phyloP scores from a whole-genome alignment of 2,113 vertebrate species.

The Oryctolagus cuniculus region DNA sequence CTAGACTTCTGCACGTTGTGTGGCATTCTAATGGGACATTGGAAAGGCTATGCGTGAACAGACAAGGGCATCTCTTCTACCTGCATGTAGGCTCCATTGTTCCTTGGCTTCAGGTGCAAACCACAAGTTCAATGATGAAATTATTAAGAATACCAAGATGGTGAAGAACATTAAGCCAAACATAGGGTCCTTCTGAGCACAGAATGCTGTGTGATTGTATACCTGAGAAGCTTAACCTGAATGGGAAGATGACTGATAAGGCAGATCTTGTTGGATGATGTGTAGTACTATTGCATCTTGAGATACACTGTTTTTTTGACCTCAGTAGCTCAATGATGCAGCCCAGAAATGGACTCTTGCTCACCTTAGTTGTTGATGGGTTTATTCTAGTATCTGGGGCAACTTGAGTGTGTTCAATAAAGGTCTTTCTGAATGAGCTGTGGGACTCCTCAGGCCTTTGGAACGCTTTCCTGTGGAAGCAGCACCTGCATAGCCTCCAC shows the following conservation, averaged over 20 bases:
- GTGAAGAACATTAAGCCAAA: not conserved
- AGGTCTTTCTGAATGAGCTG: not conserved
- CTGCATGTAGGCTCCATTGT: not conserved
- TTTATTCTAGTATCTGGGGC: not conserved
- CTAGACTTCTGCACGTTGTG: not conserved
- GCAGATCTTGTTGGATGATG: not conserved
- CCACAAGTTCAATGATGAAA: not conserved
- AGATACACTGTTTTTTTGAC: not conserved
- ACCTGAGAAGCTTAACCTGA: not conserved
- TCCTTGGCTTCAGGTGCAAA: not conserved
- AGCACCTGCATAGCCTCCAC: not conserved
- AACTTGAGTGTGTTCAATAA: not conserved
- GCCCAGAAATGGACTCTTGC: not conserved
- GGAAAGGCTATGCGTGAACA: not conserved
- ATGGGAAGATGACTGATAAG: not conserved
- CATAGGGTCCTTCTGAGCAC: not conserved
- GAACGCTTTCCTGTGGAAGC: not conserved
- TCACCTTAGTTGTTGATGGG: not conserved
- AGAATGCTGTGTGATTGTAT: fast-evolving
- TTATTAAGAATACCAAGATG: not conserved
- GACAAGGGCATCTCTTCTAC: not conserved
- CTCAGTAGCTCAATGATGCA: not conserved
- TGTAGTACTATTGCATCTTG: not conserved
- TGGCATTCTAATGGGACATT: not conserved
- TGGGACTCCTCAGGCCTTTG: not conserved